Evolutionary conservation across 2,888 invertebrate species (phyloP).

Genomic region (Drosophila paucipuncta): DNA sequence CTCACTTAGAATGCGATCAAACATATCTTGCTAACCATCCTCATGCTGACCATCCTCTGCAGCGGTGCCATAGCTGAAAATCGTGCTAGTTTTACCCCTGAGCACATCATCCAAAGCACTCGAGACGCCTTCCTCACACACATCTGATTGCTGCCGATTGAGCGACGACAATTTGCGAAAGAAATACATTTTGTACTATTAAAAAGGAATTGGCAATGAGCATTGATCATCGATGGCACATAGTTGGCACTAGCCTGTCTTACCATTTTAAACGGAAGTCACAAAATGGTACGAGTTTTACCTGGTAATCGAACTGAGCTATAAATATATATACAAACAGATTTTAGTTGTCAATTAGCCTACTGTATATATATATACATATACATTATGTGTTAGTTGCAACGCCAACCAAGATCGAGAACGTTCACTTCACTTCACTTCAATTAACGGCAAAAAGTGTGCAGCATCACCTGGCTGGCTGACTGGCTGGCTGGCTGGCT

Average conservation of each 20-base stretch:
- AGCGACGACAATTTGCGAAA: constrained; percentile 58
- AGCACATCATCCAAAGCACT: constrained; percentile 50
- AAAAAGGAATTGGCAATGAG: constrained; percentile 31
- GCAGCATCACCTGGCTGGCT: constrained; percentile 30
- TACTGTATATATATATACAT: constrained; percentile 31
- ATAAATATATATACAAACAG: constrained; percentile 16
- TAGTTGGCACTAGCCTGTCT: constrained; percentile 17
- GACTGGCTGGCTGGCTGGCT: background rate
- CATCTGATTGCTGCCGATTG: constrained; percentile 36
- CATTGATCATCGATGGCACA: background rate
- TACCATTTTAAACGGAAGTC: constrained; percentile 41
- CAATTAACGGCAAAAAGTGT: constrained; percentile 21
- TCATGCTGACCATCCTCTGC: background rate
- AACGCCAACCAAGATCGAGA: constrained; percentile 45
- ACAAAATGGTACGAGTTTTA: constrained; percentile 35
- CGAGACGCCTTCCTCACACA: constrained; percentile 46
- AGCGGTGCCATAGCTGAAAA: constrained; percentile 43
- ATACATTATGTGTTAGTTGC: background rate
- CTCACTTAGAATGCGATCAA: constrained; percentile 34
- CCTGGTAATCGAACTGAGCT: constrained; percentile 33
- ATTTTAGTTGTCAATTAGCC: constrained; percentile 64
- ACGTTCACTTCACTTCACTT: constrained; percentile 45
- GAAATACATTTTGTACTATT: constrained; percentile 59
- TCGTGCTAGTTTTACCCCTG: constrained; percentile 43
- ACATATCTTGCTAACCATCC: constrained; percentile 21